Conservation (phyloP, 2,113 vertebrate species). For the Cyanoderma ruficeps region DNA sequence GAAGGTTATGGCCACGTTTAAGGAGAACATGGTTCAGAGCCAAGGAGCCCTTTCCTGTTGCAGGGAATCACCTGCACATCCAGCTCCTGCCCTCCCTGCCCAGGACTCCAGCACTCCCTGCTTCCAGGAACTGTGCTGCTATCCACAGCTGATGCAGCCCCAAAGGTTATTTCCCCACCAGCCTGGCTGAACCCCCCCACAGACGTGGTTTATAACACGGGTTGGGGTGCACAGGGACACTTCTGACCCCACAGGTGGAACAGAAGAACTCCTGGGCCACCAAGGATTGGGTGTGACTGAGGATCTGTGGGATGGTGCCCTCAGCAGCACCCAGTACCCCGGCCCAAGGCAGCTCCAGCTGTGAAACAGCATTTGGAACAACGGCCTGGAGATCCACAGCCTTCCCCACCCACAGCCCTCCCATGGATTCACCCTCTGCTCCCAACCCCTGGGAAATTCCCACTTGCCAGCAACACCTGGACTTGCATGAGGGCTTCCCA, state of each 20-base stretch:
- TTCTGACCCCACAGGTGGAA: background rate
- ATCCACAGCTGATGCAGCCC: background rate
- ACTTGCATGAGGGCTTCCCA: background rate
- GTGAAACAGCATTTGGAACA: background rate
- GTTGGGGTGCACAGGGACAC: background rate
- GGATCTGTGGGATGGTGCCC: background rate
- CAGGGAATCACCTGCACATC: background rate
- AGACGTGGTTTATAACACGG: rapidly evolving
- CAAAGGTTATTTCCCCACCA: background rate
- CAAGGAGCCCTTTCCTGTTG: background rate
- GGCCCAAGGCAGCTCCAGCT: background rate
- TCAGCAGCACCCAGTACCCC: rapidly evolving
- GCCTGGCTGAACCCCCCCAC: background rate
- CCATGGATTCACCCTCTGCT: background rate
- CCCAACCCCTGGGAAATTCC: background rate
- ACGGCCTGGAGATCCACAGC: background rate
- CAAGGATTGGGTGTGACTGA: background rate
- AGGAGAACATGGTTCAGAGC: background rate
- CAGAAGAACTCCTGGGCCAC: background rate
- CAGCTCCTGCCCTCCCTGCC: background rate
- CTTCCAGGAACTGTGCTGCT: background rate
- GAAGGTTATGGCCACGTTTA: background rate
- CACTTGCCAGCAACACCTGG: background rate
- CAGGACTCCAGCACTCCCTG: background rate
- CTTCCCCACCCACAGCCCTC: background rate